A percentile compares a stretch with the other conserved stretches of the same genome.
These are phyloP conservation scores for Callocephalon fimbriatum DNA, from an alignment of 2,113 vertebrate species.

Conservation along the genomic window DNA sequence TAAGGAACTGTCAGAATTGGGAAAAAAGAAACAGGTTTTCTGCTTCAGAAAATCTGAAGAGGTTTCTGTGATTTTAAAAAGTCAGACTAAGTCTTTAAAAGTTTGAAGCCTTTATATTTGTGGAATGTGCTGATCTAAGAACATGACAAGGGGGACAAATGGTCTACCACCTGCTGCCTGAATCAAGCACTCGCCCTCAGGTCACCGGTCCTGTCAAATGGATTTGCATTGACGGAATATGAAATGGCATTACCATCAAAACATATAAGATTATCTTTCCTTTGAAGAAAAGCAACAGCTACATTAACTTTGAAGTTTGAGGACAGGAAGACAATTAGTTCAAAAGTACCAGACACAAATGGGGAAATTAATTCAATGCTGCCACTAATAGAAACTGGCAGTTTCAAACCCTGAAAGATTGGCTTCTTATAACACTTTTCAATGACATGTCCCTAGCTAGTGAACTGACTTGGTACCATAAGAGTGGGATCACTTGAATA, in stretches of 20 bases:
- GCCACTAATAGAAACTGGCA: background rate
- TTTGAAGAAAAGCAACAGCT: conserved; percentile 29
- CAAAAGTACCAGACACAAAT: background rate
- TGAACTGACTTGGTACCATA: background rate
- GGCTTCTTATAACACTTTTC: background rate
- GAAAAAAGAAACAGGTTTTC: background rate
- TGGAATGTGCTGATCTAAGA: background rate
- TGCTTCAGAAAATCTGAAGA: background rate
- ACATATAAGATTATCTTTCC: background rate
- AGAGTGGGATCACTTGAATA: background rate
- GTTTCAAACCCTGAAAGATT: background rate
- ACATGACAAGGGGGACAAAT: background rate
- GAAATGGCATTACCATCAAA: conserved; percentile 49
- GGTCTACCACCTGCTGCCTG: conserved; percentile 34
- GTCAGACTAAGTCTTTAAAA: background rate
- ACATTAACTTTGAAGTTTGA: conserved; percentile 4
- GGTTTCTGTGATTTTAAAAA: background rate
- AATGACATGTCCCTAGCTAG: background rate
- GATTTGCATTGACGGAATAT: background rate
- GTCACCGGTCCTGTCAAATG: conserved; percentile 32
- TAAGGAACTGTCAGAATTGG: background rate
- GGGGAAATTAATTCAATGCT: background rate
- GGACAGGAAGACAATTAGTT: conserved; percentile 28
- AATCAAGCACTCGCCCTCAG: background rate
- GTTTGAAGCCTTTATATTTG: background rate